A percentile compares a stretch with the other conserved stretches of the same genome.
These are phyloP conservation scores for Drosophila ercepeae DNA, from an alignment of 1,140 invertebrate species.

Conservation along the genomic window DNA sequence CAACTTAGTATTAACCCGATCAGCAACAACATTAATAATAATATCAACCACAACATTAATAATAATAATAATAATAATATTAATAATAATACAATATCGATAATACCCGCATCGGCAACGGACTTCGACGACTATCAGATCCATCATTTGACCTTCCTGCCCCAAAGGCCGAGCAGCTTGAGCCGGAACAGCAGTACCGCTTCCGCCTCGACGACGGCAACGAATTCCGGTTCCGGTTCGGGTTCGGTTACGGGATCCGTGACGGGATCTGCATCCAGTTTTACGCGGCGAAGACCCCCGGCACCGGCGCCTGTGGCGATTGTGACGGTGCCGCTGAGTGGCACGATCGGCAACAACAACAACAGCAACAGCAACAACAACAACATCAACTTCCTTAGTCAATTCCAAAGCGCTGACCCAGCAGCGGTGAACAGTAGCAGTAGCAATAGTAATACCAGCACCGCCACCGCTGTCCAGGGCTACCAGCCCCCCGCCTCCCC, in stretches of 20 bases:
- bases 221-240: conserved; percentile 57
- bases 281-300: conserved; percentile 75
- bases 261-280: conserved; percentile 57
- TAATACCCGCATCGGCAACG: conserved; percentile 61
- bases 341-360: conserved; percentile 42
- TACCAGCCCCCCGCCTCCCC: conserved; percentile 72
- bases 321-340: conserved; percentile 12
- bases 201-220: conserved; percentile 66
- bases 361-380: conserved; percentile 71
- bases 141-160: conserved; percentile 79
- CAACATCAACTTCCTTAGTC: conserved; percentile 80
- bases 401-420: conserved; percentile 80
- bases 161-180: conserved; percentile 73
- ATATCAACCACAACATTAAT: conserved; percentile 20
- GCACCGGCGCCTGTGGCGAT: conserved; percentile 64
- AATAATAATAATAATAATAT: conserved; percentile 24
- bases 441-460: not conserved
- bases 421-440: conserved; percentile 13
- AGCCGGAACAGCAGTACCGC: conserved; percentile 79
- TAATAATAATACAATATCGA: conserved; percentile 70
- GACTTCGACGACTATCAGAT: conserved; percentile 79
- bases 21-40: conserved; percentile 3
- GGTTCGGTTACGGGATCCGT: conserved; percentile 37
- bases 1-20: conserved; percentile 51
- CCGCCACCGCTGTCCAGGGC: conserved; percentile 46